phyloP scores from a whole-genome alignment of 2,113 vertebrate genomes.

The Percina caprodes region DNA sequence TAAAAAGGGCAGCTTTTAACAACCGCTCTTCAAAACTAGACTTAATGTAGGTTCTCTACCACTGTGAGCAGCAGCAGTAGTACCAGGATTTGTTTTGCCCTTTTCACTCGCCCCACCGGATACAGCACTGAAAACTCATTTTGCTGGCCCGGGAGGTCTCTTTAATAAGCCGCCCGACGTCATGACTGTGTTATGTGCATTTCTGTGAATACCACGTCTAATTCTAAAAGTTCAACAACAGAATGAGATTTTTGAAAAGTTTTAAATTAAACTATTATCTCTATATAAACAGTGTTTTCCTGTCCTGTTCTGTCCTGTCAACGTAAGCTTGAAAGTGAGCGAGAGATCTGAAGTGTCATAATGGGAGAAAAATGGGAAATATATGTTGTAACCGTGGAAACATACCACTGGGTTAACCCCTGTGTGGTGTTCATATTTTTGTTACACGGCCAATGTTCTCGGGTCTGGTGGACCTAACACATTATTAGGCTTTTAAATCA shows the following conservation, averaged over 20 bases:
- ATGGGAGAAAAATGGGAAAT: constrained; percentile 37
- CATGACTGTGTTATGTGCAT: background rate
- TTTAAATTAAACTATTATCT: background rate
- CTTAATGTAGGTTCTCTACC: constrained; percentile 44
- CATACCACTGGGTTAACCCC: constrained; percentile 43
- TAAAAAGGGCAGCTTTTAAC: constrained; percentile 68
- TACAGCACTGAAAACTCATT: constrained; percentile 34
- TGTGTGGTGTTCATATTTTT: too few relatives aligned
- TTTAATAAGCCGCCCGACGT: constrained; percentile 31
- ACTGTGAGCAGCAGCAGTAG: constrained; percentile 37
- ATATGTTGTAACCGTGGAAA: constrained; percentile 68
- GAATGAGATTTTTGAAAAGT: constrained; percentile 1
- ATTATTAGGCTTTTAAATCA: too few relatives aligned
- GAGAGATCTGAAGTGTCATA: constrained; percentile 47
- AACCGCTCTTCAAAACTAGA: constrained; percentile 20
- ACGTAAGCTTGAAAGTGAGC: background rate
- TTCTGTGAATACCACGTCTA: constrained; percentile 47
- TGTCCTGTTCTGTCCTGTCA: too few relatives aligned
- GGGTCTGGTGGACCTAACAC: too few relatives aligned
- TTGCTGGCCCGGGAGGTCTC: constrained; percentile 24
- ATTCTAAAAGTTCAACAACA: constrained; percentile 36
- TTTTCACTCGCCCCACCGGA: constrained; percentile 55
- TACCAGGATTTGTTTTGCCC: constrained; percentile 71
- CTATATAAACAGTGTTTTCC: background rate
- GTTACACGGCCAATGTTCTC: too few relatives aligned